Conservation (phyloP, 2,797 vertebrate genomes). For the Gambusia yucatana region DNA sequence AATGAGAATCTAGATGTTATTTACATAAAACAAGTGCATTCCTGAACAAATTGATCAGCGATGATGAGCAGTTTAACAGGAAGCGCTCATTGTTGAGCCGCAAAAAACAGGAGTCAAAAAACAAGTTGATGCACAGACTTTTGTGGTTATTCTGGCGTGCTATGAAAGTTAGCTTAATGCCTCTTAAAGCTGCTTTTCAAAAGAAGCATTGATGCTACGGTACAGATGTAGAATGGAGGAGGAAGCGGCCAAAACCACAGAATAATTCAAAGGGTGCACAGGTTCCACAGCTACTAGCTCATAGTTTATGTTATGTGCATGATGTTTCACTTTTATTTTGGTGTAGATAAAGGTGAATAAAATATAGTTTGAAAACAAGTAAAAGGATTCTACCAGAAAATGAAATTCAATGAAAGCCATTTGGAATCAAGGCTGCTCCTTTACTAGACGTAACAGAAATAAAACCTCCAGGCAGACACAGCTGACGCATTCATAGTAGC, state of each 20-base stretch:
- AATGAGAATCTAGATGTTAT: background rate
- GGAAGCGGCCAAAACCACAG: background rate
- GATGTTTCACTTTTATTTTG: background rate
- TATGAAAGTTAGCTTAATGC: conserved; percentile 23
- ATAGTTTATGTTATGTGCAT: background rate
- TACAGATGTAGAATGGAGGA: background rate
- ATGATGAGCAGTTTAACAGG: background rate
- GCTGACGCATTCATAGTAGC: background rate
- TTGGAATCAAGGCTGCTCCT: background rate
- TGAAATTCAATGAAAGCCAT: background rate
- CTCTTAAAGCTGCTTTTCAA: conserved; percentile 37
- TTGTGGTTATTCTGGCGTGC: background rate
- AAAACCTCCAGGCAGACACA: background rate
- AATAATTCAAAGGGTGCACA: conserved; percentile 1
- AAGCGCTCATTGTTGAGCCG: background rate
- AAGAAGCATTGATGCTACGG: conserved; percentile 7
- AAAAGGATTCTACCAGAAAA: background rate
- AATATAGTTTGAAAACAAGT: background rate
- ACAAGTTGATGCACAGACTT: conserved; percentile 18
- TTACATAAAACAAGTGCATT: background rate
- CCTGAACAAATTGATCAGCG: background rate
- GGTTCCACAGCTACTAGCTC: background rate
- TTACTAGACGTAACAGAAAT: background rate
- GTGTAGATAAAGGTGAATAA: background rate
- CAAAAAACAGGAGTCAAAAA: conserved; percentile 16